A percentile compares a stretch with the other conserved stretches of the same genome.
Evolutionary conservation across 2,888 invertebrate species (phyloP).

Genomic region (Patella ulyssiponensis): DNA sequence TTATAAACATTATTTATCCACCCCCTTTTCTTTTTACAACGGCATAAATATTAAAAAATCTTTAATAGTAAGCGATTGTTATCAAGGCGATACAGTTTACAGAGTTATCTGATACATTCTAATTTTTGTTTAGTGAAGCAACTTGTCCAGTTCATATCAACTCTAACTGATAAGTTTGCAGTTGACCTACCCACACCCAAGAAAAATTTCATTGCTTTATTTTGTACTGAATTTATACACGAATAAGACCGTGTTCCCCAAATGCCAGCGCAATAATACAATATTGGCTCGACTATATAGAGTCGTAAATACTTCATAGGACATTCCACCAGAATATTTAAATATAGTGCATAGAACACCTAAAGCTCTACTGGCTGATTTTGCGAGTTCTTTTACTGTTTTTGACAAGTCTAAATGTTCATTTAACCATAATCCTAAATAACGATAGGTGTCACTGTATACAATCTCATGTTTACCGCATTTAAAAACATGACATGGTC

Average conservation of each 20-base stretch:
- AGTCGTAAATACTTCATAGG: conserved; percentile 23
- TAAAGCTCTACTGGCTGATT: conserved; percentile 23
- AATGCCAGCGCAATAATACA: not conserved
- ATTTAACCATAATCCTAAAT: conserved; percentile 18
- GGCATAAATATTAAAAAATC: no score
- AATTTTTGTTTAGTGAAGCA: no score
- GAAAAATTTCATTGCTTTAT: conserved; percentile 4
- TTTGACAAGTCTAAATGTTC: conserved; percentile 20
- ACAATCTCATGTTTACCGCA: not conserved
- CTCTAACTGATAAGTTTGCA: not conserved
- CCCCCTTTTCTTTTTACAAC: not conserved
- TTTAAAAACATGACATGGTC: not conserved
- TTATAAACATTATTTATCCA: not conserved
- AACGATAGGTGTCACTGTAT: conserved; percentile 19
- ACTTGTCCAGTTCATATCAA: not conserved
- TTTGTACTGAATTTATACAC: conserved; percentile 2
- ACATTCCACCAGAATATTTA: conserved; percentile 20
- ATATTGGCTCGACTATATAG: conserved; percentile 12
- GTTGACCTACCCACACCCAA: not conserved
- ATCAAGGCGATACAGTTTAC: no score
- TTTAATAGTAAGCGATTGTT: no score
- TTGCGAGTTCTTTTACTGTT: not conserved
- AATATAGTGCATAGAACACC: conserved; percentile 16
- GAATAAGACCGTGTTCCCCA: not conserved
- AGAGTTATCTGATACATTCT: no score